Conservation (phyloP, 2,888 invertebrate species). For the Lasioglossum villosulum region DNA sequence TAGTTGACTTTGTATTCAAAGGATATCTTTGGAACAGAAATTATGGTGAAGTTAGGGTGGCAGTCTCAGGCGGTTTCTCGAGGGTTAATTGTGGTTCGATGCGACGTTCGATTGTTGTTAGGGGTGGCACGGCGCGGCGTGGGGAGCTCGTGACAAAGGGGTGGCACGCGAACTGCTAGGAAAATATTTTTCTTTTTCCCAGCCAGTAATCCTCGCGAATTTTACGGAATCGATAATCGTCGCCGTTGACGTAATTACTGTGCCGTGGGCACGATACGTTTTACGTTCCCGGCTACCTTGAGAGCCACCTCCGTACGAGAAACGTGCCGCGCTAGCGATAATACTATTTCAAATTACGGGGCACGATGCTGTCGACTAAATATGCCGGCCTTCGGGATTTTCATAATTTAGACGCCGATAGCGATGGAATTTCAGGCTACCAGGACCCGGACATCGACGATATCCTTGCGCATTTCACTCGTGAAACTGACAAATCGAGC, state of each 20-base stretch:
- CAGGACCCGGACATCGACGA: not conserved
- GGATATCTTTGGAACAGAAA: not conserved
- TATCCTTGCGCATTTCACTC: not conserved
- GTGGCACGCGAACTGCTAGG: not conserved
- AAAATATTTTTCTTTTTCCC: not conserved
- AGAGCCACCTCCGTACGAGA: conserved; percentile 36
- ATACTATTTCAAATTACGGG: conserved; percentile 46
- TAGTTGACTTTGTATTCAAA: not conserved
- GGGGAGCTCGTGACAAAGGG: not conserved
- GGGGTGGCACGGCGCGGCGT: not conserved
- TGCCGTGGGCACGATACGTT: conserved; percentile 52
- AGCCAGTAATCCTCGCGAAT: conserved; percentile 23
- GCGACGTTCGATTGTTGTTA: not conserved
- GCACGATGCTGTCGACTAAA: conserved; percentile 4
- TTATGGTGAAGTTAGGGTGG: not conserved
- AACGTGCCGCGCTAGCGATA: conserved; percentile 49
- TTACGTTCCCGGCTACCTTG: conserved; percentile 55
- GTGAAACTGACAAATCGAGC: not conserved
- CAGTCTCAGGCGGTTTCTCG: not conserved
- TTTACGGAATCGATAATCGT: conserved; percentile 46
- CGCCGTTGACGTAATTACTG: conserved; percentile 47
- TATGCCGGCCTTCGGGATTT: conserved; percentile 31
- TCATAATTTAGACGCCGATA: conserved; percentile 1
- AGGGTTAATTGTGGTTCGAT: conserved; percentile 2
- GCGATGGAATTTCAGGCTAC: not conserved